Conservation (phyloP, 2,113 vertebrate species). For the Chelonoidis abingdonii region DNA sequence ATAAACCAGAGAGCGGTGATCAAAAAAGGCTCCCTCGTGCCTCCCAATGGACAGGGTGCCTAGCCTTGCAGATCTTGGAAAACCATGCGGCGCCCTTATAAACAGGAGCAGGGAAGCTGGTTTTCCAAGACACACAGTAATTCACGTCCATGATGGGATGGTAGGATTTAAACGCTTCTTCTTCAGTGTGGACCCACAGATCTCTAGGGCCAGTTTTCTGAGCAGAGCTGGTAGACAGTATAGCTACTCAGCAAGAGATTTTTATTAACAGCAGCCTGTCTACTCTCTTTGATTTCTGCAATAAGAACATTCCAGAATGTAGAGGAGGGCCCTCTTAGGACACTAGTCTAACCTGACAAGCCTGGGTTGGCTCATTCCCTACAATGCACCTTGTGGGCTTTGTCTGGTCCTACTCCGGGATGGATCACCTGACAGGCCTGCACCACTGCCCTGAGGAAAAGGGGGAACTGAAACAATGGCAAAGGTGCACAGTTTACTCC, state of each 20-base stretch:
- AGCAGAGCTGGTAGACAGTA: neutral
- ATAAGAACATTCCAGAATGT: neutral
- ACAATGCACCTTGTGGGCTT: neutral
- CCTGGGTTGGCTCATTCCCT: neutral
- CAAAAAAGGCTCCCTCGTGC: neutral
- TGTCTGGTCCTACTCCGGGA: neutral
- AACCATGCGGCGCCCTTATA: neutral
- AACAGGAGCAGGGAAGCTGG: neutral
- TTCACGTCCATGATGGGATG: neutral
- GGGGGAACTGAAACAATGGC: neutral
- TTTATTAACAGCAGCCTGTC: neutral
- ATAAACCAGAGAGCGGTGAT: neutral
- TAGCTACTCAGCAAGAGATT: neutral
- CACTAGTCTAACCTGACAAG: neutral
- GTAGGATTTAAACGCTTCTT: neutral
- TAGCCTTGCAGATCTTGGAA: neutral
- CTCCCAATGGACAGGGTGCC: neutral
- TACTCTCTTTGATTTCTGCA: neutral
- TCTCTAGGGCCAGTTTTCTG: neutral
- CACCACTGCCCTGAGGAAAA: too few relatives aligned
- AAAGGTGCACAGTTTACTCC: neutral
- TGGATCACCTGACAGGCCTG: rapidly evolving
- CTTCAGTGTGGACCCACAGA: neutral
- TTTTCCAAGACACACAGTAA: neutral
- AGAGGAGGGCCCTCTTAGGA: neutral